Evolutionary conservation across 2,888 invertebrate species (phyloP).

Genomic region (Loripinus fragilis): DNA sequence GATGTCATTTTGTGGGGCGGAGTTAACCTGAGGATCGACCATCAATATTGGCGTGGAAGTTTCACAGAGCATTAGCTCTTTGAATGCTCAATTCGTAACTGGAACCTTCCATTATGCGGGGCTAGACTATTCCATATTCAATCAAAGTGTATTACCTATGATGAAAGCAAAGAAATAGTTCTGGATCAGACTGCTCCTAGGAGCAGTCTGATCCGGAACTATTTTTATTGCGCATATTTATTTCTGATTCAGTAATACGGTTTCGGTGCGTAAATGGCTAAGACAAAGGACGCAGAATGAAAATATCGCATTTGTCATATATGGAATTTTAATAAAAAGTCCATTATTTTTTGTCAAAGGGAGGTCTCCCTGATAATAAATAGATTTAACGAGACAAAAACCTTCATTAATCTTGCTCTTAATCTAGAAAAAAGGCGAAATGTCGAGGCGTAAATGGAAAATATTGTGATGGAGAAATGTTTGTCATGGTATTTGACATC

Average conservation of each 20-base stretch:
- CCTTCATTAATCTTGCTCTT: constrained; percentile 9
- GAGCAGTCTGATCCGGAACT: too few relatives aligned
- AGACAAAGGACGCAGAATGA: constrained; percentile 2
- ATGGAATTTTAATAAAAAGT: constrained; percentile 15
- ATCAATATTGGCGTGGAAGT: background rate
- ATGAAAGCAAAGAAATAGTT: too few relatives aligned
- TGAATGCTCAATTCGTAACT: too few relatives aligned
- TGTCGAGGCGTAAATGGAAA: constrained; percentile 10
- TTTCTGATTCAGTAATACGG: too few relatives aligned
- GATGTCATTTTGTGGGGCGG: constrained; percentile 3
- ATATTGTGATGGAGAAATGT: background rate
- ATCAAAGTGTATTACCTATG: too few relatives aligned
- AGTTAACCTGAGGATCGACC: background rate
- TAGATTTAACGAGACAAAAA: constrained; percentile 12
- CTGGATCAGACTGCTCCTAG: too few relatives aligned
- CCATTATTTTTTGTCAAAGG: constrained; percentile 21
- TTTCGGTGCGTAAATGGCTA: too few relatives aligned
- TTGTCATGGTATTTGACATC: background rate
- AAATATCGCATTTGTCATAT: constrained; percentile 21
- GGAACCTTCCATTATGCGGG: too few relatives aligned
- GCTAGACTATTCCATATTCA: too few relatives aligned
- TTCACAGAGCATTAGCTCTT: constrained; percentile 10
- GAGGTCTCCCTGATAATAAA: constrained; percentile 13
- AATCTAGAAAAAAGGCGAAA: background rate
- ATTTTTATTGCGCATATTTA: too few relatives aligned